Conservation (phyloP, 2,797 vertebrate species). For the Hoplostethus mediterraneus region DNA sequence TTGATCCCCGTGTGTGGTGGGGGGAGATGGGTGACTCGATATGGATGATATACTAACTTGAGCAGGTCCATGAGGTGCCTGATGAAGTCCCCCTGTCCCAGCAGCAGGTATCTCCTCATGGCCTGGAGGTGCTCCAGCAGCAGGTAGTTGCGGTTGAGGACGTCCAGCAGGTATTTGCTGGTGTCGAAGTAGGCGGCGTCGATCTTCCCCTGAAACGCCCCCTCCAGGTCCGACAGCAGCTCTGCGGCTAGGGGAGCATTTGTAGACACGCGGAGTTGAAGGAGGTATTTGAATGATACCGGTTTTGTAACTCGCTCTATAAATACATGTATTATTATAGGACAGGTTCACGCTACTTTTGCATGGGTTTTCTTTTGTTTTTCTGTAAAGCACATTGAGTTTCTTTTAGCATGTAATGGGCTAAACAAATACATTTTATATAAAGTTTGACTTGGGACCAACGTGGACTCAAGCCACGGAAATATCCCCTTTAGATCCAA, state of each 20-base stretch:
- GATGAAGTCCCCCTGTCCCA: slow-evolving; percentile 98
- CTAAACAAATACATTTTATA: no score
- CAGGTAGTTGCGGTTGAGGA: slow-evolving; percentile 95
- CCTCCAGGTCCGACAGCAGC: slow-evolving; percentile 95
- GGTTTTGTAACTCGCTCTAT: no score
- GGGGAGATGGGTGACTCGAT: no score
- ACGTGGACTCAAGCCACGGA: slow-evolving; percentile 76
- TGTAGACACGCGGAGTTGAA: neutral
- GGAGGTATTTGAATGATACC: no score
- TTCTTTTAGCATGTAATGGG: no score
- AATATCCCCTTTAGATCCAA: slow-evolving; percentile 88
- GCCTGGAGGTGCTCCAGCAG: slow-evolving; percentile 97
- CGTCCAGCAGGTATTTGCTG: slow-evolving; percentile 95
- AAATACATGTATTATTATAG: no score
- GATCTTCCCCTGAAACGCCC: slow-evolving; percentile 95
- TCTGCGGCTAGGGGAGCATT: slow-evolving; percentile 85
- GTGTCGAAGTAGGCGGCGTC: slow-evolving; percentile 97
- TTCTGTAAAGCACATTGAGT: neutral
- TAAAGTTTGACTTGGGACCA: no score
- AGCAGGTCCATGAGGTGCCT: slow-evolving; percentile 98
- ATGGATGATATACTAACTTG: slow-evolving; percentile 85
- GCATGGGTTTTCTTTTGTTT: no score
- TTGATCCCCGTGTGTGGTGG: no score
- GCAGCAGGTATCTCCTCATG: slow-evolving; percentile 96
- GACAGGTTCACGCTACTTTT: no score